A percentile compares a stretch with the other conserved stretches of the same genome.
Conservation (phyloP, 64 coral and sea anemone species). For the Pocillopora damicornis region DNA sequence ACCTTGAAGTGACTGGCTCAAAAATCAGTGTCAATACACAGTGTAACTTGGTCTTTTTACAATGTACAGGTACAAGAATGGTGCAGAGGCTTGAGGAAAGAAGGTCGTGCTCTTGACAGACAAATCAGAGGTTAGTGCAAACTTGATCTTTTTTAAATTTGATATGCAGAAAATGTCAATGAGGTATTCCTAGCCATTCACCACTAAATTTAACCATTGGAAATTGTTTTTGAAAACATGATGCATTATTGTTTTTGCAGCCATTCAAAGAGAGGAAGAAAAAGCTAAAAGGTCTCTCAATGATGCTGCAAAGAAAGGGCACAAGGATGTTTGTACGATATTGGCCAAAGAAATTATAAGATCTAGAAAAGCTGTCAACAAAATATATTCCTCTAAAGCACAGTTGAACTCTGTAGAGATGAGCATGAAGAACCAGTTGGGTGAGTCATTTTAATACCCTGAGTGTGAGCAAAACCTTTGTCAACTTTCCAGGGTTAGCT, state of each 20-base stretch:
- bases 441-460: slow-evolving; percentile 25
- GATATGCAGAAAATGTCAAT: not conserved
- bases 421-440: slow-evolving; percentile 93
- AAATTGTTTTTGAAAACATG: not conserved
- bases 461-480: too few species aligned
- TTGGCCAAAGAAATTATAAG: slow-evolving; percentile 84
- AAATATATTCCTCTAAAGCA: slow-evolving; percentile 91
- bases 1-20: too few species aligned
- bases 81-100: slow-evolving; percentile 74
- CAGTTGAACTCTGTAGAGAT: slow-evolving; percentile 97
- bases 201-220: not conserved
- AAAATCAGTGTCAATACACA: too few species aligned
- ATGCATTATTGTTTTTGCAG: slow-evolving; percentile 28
- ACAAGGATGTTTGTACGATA: slow-evolving; percentile 78
- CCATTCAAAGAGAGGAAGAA: slow-evolving; percentile 79
- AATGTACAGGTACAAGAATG: slow-evolving; percentile 89
- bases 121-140: slow-evolving; percentile 83
- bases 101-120: slow-evolving; percentile 75
- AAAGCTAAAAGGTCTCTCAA: slow-evolving; percentile 73
- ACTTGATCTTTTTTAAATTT: not conserved
- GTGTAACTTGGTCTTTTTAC: not conserved
- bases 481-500: too few species aligned
- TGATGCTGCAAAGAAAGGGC: slow-evolving; percentile 91
- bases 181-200: not conserved
- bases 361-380: slow-evolving; percentile 86